phyloP scores from a whole-genome alignment of 2,888 invertebrate species.

The Drymonia ruficornis region DNA sequence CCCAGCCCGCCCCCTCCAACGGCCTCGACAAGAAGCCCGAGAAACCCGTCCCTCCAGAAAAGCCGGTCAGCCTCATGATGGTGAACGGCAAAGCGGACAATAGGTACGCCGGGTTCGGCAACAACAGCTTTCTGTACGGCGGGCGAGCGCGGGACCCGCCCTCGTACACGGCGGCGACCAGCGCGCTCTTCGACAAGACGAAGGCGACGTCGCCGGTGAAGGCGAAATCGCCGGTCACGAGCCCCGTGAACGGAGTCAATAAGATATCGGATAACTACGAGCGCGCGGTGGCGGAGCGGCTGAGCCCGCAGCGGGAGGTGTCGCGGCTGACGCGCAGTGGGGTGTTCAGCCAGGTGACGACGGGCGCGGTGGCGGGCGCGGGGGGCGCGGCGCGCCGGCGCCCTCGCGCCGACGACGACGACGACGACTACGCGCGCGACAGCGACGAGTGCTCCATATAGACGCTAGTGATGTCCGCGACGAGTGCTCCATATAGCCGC shows the following conservation, averaged over 20 bases:
- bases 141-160: conserved; percentile 73
- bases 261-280: conserved; percentile 82
- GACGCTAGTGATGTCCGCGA: conserved; percentile 55
- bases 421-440: conserved; percentile 82
- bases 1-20: conserved; percentile 63
- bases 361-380: conserved; percentile 72
- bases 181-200: conserved; percentile 59
- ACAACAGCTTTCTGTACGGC: conserved; percentile 78
- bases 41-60: conserved; percentile 78
- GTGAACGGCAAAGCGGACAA: conserved; percentile 78
- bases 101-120: conserved; percentile 68
- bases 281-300: conserved; percentile 72
- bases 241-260: conserved; percentile 74
- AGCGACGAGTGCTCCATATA: conserved; percentile 88
- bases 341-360: conserved; percentile 75
- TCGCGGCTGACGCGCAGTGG: conserved; percentile 68
- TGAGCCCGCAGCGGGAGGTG: conserved; percentile 69
- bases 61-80: conserved; percentile 79
- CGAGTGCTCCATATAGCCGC: conserved; percentile 85
- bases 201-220: conserved; percentile 59
- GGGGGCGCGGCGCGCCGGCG: conserved; percentile 64
- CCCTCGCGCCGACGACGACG: conserved; percentile 68
- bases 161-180: conserved; percentile 69
- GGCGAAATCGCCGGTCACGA: conserved; percentile 61
- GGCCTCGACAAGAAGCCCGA: conserved; percentile 67